Evolutionary conservation across 2,797 vertebrate genomes (phyloP).

Genomic region (Pangasius mekongensis): DNA sequence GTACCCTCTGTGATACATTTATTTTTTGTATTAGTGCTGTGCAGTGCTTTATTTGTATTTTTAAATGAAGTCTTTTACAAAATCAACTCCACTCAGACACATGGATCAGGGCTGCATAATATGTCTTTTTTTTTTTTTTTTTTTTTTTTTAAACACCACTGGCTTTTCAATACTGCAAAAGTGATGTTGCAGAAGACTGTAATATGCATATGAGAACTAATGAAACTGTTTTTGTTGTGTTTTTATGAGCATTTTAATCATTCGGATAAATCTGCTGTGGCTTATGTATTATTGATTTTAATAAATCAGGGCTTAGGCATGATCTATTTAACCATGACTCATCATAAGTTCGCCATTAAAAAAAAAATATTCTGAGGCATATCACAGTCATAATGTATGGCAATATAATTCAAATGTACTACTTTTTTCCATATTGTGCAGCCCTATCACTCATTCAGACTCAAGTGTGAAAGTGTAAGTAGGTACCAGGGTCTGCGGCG

Average conservation of each 20-base stretch:
- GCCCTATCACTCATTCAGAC: constrained; percentile 1
- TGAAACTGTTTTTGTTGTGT: not conserved
- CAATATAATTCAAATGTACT: not conserved
- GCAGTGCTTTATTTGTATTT: not conserved
- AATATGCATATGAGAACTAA: not conserved
- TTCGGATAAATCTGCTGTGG: not conserved
- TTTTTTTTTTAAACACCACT: not conserved
- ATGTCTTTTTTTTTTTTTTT: not conserved
- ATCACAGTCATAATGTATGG: not conserved
- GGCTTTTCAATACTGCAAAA: not conserved
- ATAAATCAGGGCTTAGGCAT: not conserved
- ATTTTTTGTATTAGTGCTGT: not conserved
- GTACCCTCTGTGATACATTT: not conserved
- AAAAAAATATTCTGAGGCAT: not conserved
- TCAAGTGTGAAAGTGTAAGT: constrained; percentile 5
- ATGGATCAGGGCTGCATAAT: not conserved
- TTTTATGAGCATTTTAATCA: not conserved
- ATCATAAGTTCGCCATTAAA: not conserved
- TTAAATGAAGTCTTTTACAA: not conserved
- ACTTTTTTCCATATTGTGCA: not conserved
- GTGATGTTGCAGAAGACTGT: not conserved
- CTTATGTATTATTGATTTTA: not conserved
- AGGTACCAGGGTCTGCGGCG: constrained; percentile 92
- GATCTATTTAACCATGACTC: not conserved
- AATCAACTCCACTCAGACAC: not conserved